Base-by-base conservation (phyloP, 2,888 invertebrate genomes). In the Chrysolina oricalcia region DNA sequence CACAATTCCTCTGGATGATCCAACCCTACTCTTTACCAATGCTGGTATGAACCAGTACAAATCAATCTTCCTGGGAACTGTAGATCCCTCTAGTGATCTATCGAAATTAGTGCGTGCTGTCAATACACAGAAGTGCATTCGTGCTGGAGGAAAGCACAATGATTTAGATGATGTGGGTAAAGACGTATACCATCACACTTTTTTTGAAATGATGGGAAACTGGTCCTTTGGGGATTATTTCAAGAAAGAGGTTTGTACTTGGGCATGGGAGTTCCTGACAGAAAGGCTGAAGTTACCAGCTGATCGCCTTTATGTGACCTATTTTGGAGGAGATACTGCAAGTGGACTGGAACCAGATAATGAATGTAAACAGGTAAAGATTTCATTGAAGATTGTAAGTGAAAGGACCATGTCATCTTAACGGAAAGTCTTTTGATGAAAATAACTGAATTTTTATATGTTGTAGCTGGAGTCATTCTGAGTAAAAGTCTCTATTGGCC, bases 161-260 rank as follows among this genome's bases (percentile, higher is more conserved):
- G 99, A 99, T 89, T 90, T 99, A 76, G 99, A 99, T 90, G 99
- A 99, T 91, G 99, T 99, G 11, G 99, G 99, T 43, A 99, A 99
- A 90, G 99, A 99, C 91, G 98, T 98, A 2, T 99, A 99, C 86
- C 99, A 99, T 91, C 99, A 99, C 86, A 99, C 99, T 3, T 99
- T 99, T 90, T 99, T 99, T 90, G 99, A 99, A 91, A 99, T 99
- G 99, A 92, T 99, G 91, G 99, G 99, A 9, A 99, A 99, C 88
- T 99, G 99, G 99, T 99, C 99, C 0, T 99, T 99, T 90, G 99
- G 99, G n/a, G 98, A 99, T 89, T 99, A 99, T 88, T 99, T 99
- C 88, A 99, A 99, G 92, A 95, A 95, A 89, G 99, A 99, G 90
- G 95, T 98, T 79, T 98, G 98, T 90, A 85, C 93, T 0, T 99